These are phyloP conservation scores for human (Homo sapiens) DNA, from an alignment of 2,113 vertebrate genomes.

Conservation along the genomic window DNA sequence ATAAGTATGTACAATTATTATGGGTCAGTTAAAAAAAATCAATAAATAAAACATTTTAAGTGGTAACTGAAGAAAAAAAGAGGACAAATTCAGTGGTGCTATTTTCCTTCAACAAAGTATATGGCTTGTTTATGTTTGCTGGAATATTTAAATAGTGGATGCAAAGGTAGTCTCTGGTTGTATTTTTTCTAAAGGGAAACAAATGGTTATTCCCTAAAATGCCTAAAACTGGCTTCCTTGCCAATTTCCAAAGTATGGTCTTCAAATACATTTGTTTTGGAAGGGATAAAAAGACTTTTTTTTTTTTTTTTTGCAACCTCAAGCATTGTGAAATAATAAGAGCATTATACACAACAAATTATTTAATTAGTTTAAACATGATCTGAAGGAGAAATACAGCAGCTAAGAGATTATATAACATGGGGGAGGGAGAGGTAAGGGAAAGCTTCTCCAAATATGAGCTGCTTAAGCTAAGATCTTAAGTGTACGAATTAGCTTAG, in stretches of 20 bases:
- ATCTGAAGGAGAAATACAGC: background rate
- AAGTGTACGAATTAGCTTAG: background rate
- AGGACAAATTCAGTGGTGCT: background rate
- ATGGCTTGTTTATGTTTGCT: background rate
- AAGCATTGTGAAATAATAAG: background rate
- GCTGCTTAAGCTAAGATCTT: background rate
- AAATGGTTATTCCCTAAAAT: background rate
- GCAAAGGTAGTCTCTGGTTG: background rate
- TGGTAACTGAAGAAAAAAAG: slow-evolving; percentile 18
- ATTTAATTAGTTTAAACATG: background rate
- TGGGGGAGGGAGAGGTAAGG: background rate
- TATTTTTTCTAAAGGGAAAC: background rate
- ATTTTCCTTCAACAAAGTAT: background rate
- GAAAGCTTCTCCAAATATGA: background rate
- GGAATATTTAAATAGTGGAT: background rate
- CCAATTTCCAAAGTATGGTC: background rate
- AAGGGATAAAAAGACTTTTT: background rate
- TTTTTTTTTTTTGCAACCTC: background rate
- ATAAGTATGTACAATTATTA: background rate
- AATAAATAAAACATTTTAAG: background rate
- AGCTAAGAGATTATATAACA: background rate
- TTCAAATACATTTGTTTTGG: background rate
- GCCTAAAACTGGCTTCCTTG: background rate
- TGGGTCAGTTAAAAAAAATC: background rate
- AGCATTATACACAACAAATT: background rate